Percentiles rank a stretch among this genome's conserved stretches.
Conservation (phyloP, 2,113 vertebrate species). For the Coturnix japonica region DNA sequence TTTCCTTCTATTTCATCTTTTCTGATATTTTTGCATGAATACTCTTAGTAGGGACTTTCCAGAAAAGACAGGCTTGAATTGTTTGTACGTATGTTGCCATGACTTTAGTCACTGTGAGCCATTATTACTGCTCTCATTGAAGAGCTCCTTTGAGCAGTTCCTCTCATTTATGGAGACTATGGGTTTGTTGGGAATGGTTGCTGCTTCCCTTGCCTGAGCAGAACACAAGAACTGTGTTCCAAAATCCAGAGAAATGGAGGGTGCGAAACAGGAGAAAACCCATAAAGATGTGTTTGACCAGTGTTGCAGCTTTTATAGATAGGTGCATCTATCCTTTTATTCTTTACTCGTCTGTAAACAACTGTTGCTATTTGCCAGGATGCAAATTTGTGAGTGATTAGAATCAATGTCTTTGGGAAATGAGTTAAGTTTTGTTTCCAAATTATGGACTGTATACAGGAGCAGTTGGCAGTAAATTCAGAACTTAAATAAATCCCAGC, state of each 20-base stretch:
- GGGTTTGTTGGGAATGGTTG: neutral
- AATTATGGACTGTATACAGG: neutral
- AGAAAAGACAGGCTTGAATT: neutral
- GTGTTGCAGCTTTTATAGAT: neutral
- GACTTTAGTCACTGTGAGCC: neutral
- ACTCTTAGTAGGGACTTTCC: neutral
- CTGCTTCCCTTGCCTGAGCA: neutral
- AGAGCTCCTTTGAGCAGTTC: neutral
- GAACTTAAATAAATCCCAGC: conserved; percentile 28
- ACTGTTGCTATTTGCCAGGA: neutral
- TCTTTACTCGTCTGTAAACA: neutral
- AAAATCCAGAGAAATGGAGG: neutral
- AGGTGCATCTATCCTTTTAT: neutral
- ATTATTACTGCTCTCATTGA: neutral
- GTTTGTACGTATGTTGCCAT: neutral
- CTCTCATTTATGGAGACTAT: neutral
- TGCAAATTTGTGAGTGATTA: neutral
- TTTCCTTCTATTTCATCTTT: neutral
- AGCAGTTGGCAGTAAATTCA: conserved; percentile 8
- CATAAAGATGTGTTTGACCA: neutral
- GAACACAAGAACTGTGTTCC: neutral
- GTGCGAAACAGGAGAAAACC: neutral
- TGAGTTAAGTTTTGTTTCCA: neutral
- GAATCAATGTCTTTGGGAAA: neutral
- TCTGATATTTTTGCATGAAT: neutral